These are phyloP conservation scores for Sylvilagus floridanus DNA, from an alignment of 2,797 vertebrate species.

Conservation along the genomic window DNA sequence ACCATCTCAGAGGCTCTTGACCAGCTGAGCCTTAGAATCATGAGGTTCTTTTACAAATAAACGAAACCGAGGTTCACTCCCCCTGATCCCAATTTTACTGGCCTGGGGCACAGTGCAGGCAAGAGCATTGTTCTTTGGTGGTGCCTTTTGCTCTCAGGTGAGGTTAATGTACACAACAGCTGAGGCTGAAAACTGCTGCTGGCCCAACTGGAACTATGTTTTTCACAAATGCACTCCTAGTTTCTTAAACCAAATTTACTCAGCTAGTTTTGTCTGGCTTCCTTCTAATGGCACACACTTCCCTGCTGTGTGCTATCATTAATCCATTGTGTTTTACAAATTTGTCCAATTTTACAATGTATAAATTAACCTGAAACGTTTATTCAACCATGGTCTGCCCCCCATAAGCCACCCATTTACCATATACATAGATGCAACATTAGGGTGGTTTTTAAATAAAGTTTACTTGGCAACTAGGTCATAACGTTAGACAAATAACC, in stretches of 20 bases:
- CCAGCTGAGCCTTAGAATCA: not conserved
- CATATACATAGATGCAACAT: not conserved
- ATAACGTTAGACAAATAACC: not conserved
- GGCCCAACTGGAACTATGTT: not conserved
- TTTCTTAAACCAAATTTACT: not conserved
- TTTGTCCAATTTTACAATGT: not conserved
- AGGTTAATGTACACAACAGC: not conserved
- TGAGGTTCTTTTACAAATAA: not conserved
- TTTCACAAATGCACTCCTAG: not conserved
- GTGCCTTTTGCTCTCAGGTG: not conserved
- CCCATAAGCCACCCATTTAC: not conserved
- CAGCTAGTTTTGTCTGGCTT: not conserved
- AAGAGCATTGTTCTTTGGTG: not conserved
- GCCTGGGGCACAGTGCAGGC: too few relatives aligned
- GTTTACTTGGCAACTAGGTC: not conserved
- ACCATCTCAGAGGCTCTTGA: not conserved
- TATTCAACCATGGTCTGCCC: not conserved
- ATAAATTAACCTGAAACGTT: slow-evolving; percentile 21
- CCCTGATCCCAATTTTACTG: not conserved
- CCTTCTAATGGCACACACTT: not conserved
- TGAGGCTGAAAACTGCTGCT: not conserved
- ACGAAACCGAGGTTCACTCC: not conserved
- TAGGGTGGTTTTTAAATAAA: not conserved
- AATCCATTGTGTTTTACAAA: not conserved
- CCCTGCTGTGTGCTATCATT: not conserved